Evolutionary conservation across 2,888 invertebrate species (phyloP).

Genomic region (Coelopa pilipes): DNA sequence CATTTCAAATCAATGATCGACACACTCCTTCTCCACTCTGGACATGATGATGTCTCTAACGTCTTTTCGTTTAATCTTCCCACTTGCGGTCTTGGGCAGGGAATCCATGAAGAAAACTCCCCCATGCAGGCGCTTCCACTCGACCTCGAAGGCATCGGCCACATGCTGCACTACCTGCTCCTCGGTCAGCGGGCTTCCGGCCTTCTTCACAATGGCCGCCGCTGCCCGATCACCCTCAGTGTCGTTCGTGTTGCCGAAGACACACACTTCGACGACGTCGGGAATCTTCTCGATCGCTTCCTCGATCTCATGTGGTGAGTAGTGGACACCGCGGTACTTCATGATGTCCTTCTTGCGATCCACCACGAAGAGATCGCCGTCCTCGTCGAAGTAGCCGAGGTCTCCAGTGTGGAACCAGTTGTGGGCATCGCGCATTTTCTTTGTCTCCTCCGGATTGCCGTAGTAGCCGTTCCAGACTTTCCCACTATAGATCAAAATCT

Average conservation of each 20-base stretch:
- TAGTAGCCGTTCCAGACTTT: conserved; percentile 59
- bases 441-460: conserved; percentile 53
- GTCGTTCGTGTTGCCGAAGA: conserved; percentile 57
- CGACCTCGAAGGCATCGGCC: conserved; percentile 38
- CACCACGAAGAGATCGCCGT: conserved; percentile 55
- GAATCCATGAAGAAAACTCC: conserved; percentile 48
- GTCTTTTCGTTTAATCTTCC: conserved; percentile 43
- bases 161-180: conserved; percentile 48
- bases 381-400: conserved; percentile 60
- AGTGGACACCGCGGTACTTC: conserved; percentile 57
- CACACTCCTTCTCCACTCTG: too few species aligned
- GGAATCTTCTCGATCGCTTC: conserved; percentile 50
- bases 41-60: background rate
- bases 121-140: conserved; percentile 49
- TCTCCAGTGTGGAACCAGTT: conserved; percentile 63
- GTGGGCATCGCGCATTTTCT: conserved; percentile 52
- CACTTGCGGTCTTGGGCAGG: conserved; percentile 47
- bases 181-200: conserved; percentile 41
- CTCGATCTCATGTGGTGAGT: conserved; percentile 62
- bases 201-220: conserved; percentile 52
- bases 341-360: conserved; percentile 63
- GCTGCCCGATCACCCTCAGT: conserved; percentile 54
- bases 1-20: too few species aligned
- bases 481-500: conserved; percentile 52
- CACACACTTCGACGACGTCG: conserved; percentile 56